Evolutionary conservation across 2,113 vertebrate species (phyloP).

Genomic region (Daboia siamensis): DNA sequence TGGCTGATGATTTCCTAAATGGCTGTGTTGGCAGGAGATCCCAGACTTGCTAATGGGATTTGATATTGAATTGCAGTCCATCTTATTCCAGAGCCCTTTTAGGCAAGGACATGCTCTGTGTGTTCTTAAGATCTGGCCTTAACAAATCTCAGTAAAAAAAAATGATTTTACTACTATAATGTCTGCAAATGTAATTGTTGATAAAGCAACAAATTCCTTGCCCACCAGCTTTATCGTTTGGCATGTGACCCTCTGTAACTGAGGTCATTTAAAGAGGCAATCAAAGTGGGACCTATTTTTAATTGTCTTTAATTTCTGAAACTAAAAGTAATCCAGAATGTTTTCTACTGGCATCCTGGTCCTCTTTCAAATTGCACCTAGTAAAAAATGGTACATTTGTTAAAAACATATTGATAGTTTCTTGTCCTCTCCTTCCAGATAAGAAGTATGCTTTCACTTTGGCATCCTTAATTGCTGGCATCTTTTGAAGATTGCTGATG

Average conservation of each 20-base stretch:
- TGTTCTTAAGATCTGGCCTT: background rate
- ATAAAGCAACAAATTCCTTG: background rate
- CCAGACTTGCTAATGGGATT: constrained; percentile 32
- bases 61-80: constrained; percentile 4
- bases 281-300: background rate
- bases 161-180: background rate
- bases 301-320: background rate
- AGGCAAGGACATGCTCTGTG: constrained; percentile 7
- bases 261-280: background rate
- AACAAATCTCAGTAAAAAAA: background rate
- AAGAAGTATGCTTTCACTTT: background rate
- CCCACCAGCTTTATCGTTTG: background rate
- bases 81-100: constrained; percentile 4
- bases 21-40: constrained; percentile 29
- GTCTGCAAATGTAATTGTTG: background rate
- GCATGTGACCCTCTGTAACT: background rate
- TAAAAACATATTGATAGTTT: background rate
- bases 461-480: background rate
- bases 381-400: background rate
- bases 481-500: constrained; percentile 8
- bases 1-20: constrained; percentile 20
- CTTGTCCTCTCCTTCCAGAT: constrained; percentile 11
- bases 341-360: background rate
- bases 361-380: background rate
- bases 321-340: background rate